Evolutionary conservation across 2,113 vertebrate genomes (phyloP).

Genomic region (Triplophysa tibetana): DNA sequence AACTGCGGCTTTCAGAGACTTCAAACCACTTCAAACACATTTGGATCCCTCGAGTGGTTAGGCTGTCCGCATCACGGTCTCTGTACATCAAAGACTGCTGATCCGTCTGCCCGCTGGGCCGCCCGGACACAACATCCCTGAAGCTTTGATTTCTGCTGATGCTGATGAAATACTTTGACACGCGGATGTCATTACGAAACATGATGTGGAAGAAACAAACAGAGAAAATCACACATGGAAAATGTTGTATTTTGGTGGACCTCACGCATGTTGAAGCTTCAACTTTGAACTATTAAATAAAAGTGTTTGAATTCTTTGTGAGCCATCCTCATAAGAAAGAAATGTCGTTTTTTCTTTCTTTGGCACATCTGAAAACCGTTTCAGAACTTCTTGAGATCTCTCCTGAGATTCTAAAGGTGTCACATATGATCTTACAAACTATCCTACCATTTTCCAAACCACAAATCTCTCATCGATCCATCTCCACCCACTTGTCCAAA

Average conservation of each 20-base stretch:
- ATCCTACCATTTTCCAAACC: no score
- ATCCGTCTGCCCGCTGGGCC: not conserved
- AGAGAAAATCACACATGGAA: not conserved
- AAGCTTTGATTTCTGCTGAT: slow-evolving; percentile 21
- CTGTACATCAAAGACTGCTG: not conserved
- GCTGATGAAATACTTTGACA: slow-evolving; percentile 20
- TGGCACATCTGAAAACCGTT: no score
- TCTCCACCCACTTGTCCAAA: not conserved
- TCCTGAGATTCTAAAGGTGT: no score
- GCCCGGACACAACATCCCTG: not conserved
- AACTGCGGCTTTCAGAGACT: no score
- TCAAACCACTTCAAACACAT: slow-evolving; percentile 8
- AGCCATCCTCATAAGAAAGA: no score
- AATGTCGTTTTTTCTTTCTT: no score
- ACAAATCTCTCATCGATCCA: no score
- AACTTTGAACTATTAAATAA: no score
- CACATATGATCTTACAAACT: no score
- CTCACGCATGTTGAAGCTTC: no score
- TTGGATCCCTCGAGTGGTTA: not conserved
- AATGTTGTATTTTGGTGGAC: not conserved
- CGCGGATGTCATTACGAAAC: not conserved
- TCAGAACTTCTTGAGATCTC: no score
- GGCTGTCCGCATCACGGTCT: slow-evolving; percentile 14
- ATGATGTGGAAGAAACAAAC: slow-evolving; percentile 5
- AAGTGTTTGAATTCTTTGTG: no score